These are phyloP conservation scores for human DNA, from an alignment of 2,113 vertebrate genomes.

Conservation along the genomic window GRCh38 chr13:22649501-22650000, in stretches of 20 bases:
- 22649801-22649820: neutral
- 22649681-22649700: neutral
- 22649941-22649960: neutral
- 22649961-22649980: neutral
- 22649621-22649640: neutral
- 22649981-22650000: neutral
- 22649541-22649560: neutral
- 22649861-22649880: neutral
- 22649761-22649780: neutral
- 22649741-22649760: neutral
- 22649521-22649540: neutral
- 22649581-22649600: neutral
- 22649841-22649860: neutral
- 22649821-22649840: neutral
- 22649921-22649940: neutral
- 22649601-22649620: neutral
- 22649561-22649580: neutral
- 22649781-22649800: neutral
- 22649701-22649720: neutral
- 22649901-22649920: neutral
- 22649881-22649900: neutral
- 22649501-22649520: neutral
- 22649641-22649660: neutral
- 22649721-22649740: neutral
- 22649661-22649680: neutral